Base-by-base conservation (phyloP, 2,797 vertebrate genomes). In the Philypnodon macrostomus region DNA sequence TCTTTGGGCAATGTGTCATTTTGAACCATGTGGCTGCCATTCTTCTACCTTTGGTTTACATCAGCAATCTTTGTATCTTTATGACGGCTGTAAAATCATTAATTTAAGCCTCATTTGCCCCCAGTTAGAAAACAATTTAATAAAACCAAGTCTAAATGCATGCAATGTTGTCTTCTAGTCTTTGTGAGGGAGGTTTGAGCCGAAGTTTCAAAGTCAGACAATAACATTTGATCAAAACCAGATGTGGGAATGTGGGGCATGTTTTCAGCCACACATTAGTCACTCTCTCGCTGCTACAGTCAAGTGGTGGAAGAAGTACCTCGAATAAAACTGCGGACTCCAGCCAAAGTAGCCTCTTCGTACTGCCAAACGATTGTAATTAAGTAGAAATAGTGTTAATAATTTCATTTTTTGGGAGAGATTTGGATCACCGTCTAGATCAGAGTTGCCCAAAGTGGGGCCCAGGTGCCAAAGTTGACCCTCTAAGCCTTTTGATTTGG, bases 151-250 rank as follows among this genome's bases (percentile, higher is more conserved):
- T n/a, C 3, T 23, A 6, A 6, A 6, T 23, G 21, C 21, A 6
- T n/a, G n/a, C n/a, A 23, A 6, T 23, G 21, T 23, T 6, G 3
- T 23, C 21, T 23, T 23, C 21, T 23, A 23, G 21, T 23, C 6
- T 23, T 23, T 3, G 21, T 8, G 33, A 50, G 36, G 63, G 69
- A 58, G 2, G 10, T 32, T 61, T 26, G 29, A 17, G 2, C 35
- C 38, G 23, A 17, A 48, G 51, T 54, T 71, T 57, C 16, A 53
- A 48, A 49, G 50, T 67, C 47, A 48, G 19, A 61, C 70, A 69
- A 55, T 48, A 5, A 49, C 57, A 33, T 55, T 30, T 52, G 47
- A 83, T 84, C 33, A 49, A 70, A 76, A 58, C 70, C 84, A 86
- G 79, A 86, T 85, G 80, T 81, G 67, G 56, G 62, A 76, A 63